These are phyloP conservation scores for Ctenosaura bakeri DNA, from an alignment of 2,797 vertebrate species.

Conservation along the genomic window DNA sequence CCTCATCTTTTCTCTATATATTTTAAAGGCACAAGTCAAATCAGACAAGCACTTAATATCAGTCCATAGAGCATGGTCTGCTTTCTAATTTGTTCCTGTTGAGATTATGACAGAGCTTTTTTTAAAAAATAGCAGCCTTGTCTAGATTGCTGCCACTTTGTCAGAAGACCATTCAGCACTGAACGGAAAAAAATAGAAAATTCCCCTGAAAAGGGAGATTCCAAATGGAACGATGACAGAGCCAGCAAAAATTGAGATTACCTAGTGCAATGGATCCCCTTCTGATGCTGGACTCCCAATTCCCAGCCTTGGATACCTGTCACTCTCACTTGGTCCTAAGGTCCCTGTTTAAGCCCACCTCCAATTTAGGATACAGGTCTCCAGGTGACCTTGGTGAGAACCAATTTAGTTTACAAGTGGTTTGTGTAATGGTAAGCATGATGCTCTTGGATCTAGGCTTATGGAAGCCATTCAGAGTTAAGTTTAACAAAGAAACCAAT, in stretches of 20 bases:
- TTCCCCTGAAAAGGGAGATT: constrained; percentile 64
- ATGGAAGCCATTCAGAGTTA: too few species aligned
- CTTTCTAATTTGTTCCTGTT: background rate
- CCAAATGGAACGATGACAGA: constrained; percentile 46
- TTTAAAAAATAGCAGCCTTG: constrained; percentile 23
- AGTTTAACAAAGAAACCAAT: too few species aligned
- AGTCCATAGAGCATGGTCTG: constrained; percentile 44
- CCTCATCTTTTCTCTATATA: constrained; percentile 10
- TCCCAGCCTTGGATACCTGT: too few species aligned
- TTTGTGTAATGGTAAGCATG: too few species aligned
- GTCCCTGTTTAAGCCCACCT: too few species aligned
- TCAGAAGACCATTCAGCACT: constrained; percentile 50
- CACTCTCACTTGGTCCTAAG: too few species aligned
- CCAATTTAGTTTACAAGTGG: too few species aligned
- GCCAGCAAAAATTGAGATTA: constrained; percentile 44
- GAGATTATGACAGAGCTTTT: background rate
- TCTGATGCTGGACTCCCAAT: too few species aligned
- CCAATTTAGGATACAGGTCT: too few species aligned
- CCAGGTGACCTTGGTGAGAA: too few species aligned
- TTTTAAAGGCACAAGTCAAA: constrained; percentile 54
- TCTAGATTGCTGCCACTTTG: constrained; percentile 59
- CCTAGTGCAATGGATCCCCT: background rate
- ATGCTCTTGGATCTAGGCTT: too few species aligned
- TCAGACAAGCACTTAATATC: constrained; percentile 52
- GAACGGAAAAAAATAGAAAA: constrained; percentile 59